A percentile compares a stretch with the other conserved stretches of the same genome.
Evolutionary conservation across 2,797 vertebrate genomes (phyloP).

Genomic region (Podargus strigoides): DNA sequence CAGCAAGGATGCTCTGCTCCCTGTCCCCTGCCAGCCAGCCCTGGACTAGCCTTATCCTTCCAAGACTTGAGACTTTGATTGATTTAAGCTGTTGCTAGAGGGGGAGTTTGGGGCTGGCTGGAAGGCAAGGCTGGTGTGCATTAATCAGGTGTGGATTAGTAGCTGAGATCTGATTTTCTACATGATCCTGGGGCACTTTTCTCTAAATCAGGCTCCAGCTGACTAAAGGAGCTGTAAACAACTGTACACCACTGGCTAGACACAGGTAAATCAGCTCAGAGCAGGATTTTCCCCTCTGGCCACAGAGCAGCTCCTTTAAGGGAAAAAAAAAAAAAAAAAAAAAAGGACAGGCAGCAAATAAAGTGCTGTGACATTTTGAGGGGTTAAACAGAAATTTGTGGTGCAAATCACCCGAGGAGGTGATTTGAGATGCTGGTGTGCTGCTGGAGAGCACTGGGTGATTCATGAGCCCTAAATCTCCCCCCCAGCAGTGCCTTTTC

Average conservation of each 20-base stretch:
- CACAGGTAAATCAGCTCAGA: neutral
- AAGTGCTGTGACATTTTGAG: neutral
- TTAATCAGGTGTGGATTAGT: neutral
- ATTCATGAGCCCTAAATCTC: constrained; percentile 14
- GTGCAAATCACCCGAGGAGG: neutral
- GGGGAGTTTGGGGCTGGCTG: neutral
- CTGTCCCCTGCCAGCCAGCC: neutral
- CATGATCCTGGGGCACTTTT: neutral
- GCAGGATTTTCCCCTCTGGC: neutral
- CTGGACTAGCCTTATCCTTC: neutral
- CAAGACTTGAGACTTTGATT: neutral
- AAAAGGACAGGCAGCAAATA: neutral
- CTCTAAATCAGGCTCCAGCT: neutral
- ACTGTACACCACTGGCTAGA: neutral
- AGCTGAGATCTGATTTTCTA: neutral
- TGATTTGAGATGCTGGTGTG: neutral
- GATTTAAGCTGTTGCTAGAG: neutral
- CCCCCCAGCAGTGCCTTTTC: neutral
- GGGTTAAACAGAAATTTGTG: neutral
- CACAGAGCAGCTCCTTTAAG: neutral
- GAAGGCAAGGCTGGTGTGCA: neutral
- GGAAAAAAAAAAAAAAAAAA: too few relatives aligned
- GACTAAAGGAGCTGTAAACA: neutral
- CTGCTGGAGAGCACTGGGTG: neutral
- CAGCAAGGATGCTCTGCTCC: neutral